Conservation (phyloP, 2,888 invertebrate genomes). For the Holacanthella duospinosa region DNA sequence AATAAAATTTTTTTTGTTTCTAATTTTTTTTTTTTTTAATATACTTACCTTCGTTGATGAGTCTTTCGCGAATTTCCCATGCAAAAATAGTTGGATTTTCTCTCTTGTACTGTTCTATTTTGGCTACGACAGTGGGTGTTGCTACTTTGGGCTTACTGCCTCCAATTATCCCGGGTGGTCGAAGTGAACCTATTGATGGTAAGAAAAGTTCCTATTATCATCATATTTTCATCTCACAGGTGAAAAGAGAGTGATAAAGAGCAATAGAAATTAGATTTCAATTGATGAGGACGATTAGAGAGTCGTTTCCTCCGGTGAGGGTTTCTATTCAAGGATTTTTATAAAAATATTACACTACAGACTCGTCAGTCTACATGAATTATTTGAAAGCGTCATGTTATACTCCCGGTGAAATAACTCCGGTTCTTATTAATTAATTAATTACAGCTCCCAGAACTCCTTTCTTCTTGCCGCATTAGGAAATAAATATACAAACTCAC, state of each 20-base stretch:
- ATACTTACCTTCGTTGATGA: conserved; percentile 91
- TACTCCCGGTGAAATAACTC: neutral
- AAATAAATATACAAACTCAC: neutral
- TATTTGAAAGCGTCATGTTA: neutral
- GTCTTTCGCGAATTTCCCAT: conserved; percentile 94
- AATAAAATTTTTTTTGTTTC: too few species aligned
- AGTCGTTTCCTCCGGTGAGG: too few species aligned
- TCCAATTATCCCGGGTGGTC: conserved; percentile 82
- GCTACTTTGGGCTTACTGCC: conserved; percentile 97
- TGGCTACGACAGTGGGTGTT: conserved; percentile 90
- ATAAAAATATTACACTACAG: too few species aligned
- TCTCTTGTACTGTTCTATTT: conserved; percentile 95
- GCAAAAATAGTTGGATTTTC: conserved; percentile 98
- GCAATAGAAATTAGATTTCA: neutral
- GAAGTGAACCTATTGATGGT: conserved; percentile 66
- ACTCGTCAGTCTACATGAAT: too few species aligned
- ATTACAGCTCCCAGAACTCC: neutral
- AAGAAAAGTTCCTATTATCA: too few species aligned
- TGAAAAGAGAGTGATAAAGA: too few species aligned
- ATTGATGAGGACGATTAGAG: too few species aligned
- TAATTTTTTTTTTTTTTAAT: too few species aligned
- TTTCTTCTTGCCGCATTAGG: neutral
- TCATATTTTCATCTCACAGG: too few species aligned
- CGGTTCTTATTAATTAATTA: neutral
- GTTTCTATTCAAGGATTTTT: too few species aligned